Percentiles rank a stretch among this genome's conserved stretches.
Conservation (phyloP, 1,140 invertebrate genomes). For the Cydia fagiglandana region DNA sequence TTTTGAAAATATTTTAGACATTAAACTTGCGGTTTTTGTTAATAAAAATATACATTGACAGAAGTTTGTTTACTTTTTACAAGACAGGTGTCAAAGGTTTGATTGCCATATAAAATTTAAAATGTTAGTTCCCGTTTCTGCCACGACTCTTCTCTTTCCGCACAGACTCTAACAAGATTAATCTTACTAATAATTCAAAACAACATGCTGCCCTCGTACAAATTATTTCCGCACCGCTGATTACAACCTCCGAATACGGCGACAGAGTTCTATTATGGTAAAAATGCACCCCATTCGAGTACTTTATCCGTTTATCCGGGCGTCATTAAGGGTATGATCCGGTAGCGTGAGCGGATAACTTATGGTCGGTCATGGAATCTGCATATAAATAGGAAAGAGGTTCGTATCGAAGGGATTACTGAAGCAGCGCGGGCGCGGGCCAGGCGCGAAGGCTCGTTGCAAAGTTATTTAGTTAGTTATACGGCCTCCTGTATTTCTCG, state of each 20-base stretch:
- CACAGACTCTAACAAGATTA: conserved; percentile 45
- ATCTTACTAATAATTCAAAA: conserved; percentile 55
- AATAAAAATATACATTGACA: no score
- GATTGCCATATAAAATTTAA: no score
- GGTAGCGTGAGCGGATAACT: conserved; percentile 68
- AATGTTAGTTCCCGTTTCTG: no score
- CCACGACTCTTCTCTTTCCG: no score
- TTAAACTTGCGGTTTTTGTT: no score
- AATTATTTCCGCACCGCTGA: conserved; percentile 69
- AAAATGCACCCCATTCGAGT: conserved; percentile 60
- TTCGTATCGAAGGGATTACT: conserved; percentile 57
- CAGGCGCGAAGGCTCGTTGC: background rate
- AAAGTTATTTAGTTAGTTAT: background rate
- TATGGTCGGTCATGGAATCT: conserved; percentile 75
- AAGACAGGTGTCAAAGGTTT: no score
- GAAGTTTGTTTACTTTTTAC: no score
- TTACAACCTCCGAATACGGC: conserved; percentile 46
- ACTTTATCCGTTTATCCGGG: conserved; percentile 68
- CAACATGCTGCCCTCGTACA: conserved; percentile 59
- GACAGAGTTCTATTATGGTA: conserved; percentile 55
- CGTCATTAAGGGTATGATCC: conserved; percentile 74
- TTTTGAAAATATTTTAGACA: no score
- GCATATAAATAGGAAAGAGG: conserved; percentile 75
- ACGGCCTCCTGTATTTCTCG: no score
- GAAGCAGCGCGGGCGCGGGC: conserved; percentile 33